Evolutionary conservation across 2,888 invertebrate genomes (phyloP), one percentile per base, ranked within the genome.

Genomic region (Lasioglossum figueresi): DNA sequence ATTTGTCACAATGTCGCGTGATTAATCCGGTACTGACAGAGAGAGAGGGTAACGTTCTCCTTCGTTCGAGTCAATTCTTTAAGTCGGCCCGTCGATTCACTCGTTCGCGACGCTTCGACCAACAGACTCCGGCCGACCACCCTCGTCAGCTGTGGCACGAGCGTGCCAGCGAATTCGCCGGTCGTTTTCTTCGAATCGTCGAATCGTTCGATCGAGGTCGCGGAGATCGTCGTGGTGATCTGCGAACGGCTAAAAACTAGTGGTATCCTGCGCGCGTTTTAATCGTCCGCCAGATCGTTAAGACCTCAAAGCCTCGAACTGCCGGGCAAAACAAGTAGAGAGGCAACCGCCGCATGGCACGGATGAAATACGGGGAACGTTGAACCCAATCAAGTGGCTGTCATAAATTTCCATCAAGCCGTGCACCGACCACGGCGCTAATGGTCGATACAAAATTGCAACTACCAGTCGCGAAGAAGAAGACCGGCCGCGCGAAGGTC

Each of bases 381-480:
- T 94, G 94, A 94, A 94, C 94, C 94, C 94, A 94, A 94, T 94
- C 94, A 94, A 94, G 94, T 93, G 94, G 92, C 89, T 92, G 94
- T 94, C 94, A 93, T 94, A 94, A 94, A 94, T 94, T 94, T 94
- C 94, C 94, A 94, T 94, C 94, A 94, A 92, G 92, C 92, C 91
- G 88, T 91, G 85, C 81, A 89, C 88, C 82, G 91, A 82, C 89
- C 91, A 91, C 91, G 91, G 91, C 90, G 92, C 93, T 93, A 93
- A 94, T 93, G 92, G 93, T 88, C 92, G 92, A 93, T 93, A 93
- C 92, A 87, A 93, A 93, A 93, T 93, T 93, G 92, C 93, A 85
- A 87, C 88, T 83, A 81, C 88, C 86, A 79, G 79, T 71, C 83
- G 45, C 83, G 75, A 70, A 70, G 71, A 70, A 75, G 59, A 34